These are phyloP conservation scores for Cladorhizidae sp. DNA, from an alignment of 37 sponge, comb jelly and placozoan species.

Conservation along the genomic window DNA sequence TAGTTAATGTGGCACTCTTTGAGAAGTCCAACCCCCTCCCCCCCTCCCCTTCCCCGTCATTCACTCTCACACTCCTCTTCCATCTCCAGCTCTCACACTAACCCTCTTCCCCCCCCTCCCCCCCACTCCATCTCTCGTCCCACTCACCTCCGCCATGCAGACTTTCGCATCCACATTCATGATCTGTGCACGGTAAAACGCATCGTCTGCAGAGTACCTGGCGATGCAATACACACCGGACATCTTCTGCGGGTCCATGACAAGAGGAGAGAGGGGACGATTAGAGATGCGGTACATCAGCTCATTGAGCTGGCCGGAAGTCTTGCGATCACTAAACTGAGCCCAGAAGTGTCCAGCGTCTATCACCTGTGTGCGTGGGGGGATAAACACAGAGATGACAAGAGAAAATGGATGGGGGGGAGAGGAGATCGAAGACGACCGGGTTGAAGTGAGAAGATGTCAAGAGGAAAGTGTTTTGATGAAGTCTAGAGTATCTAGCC, in stretches of 20 bases:
- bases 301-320: constrained; percentile 3
- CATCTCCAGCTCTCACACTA: neutral
- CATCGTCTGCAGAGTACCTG: constrained; percentile 59
- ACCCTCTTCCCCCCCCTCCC: neutral
- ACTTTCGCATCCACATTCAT: neutral
- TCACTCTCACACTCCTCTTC: neutral
- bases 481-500: too few relatives aligned
- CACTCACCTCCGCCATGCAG: constrained; percentile 6
- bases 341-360: constrained; percentile 92
- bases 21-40: too few relatives aligned
- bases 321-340: constrained; percentile 40
- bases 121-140: neutral
- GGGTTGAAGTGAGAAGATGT: too few relatives aligned
- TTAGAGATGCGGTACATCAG: constrained; percentile 52
- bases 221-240: constrained; percentile 76
- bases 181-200: constrained; percentile 73
- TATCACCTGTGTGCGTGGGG: constrained; percentile 23
- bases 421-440: too few relatives aligned
- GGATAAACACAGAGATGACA: too few relatives aligned
- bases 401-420: neutral
- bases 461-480: neutral
- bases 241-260: constrained; percentile 14
- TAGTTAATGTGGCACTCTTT: too few relatives aligned
- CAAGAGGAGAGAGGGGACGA: constrained; percentile 21
- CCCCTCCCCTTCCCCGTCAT: too few relatives aligned